Base-by-base conservation (phyloP, 2,113 vertebrate species). In the Spizaetus ornatus region DNA sequence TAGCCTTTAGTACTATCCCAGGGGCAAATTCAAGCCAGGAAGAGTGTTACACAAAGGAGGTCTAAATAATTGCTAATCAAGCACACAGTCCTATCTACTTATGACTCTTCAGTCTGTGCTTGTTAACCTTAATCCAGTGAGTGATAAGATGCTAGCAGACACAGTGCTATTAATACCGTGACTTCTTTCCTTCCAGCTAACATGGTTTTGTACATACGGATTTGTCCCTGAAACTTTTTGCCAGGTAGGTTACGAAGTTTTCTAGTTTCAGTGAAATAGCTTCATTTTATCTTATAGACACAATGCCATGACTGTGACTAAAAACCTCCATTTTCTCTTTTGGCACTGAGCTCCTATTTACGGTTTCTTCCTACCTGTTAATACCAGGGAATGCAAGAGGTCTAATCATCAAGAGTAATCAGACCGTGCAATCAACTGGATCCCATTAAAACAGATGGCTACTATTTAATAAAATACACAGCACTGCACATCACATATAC, bases 71-170 rank as follows among this genome's bases (percentile, higher is more conserved):
- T 88, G 70, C 63, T 95, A 93, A 86, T 88, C 36, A 80, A 91
- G 86, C 61, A 69, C 67, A 82, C 47, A 94, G 48, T 15, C 8
- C 0, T 14, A 89, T 52, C 91, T 91, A 20, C 82, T 69, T 59
- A 72, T 0, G 2, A 79, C 93, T 87, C 90, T 58, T 91, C 83
- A 22, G 84, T 31, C 90, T 69, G 47, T 47, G 21, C 55, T 82
- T 82, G 62, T 94, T 97, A 95, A 96, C 95, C 90, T 92, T 96
- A 97, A 97, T 94, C 95, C 84, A 61, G 55, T 67, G 76, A 61
- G 55, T 72, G 76, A 81, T 91, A 82, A 90, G 58, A 56, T 34
- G 45, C 62, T 74, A 91, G 40, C 34, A 91, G 66, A 83, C 38
- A 90, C 47, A 71, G 16, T 34, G 79, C 86, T 98, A 93, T 96